These are phyloP conservation scores for Onychostruthus taczanowskii DNA, from an alignment of 2,113 vertebrate species.

Conservation along the genomic window DNA sequence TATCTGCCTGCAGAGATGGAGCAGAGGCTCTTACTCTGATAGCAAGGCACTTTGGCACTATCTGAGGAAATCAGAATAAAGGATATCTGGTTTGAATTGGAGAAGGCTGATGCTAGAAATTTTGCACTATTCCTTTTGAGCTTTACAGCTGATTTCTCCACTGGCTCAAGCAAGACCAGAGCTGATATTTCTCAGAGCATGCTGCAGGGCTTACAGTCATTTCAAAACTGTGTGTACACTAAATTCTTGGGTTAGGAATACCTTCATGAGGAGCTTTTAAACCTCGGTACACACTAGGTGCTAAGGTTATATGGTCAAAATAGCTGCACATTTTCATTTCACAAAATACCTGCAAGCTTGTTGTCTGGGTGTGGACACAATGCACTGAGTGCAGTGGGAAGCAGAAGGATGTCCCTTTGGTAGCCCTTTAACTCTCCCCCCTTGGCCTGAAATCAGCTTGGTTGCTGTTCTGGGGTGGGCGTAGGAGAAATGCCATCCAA, in stretches of 20 bases:
- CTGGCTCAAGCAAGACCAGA: background rate
- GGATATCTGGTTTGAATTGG: background rate
- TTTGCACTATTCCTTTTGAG: background rate
- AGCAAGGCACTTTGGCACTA: background rate
- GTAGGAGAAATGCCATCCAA: conserved; percentile 52
- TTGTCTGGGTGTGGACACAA: background rate
- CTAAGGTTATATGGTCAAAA: background rate
- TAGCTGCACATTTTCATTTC: background rate
- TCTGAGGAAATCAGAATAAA: background rate
- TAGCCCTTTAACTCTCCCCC: background rate
- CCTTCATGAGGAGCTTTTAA: background rate
- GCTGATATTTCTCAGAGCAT: conserved; percentile 16
- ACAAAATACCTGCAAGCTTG: background rate
- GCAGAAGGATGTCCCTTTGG: background rate
- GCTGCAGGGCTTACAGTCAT: background rate
- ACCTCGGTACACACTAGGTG: background rate
- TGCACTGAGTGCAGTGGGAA: background rate
- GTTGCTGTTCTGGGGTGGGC: conserved; percentile 30
- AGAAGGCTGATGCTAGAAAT: background rate
- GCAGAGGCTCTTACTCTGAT: background rate
- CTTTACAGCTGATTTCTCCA: background rate
- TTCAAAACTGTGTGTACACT: background rate
- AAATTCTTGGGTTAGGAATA: background rate
- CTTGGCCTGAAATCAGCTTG: conserved; percentile 24
- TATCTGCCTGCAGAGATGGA: background rate